Conservation (phyloP, 2,888 invertebrate genomes). For the Drosophila atripex region DNA sequence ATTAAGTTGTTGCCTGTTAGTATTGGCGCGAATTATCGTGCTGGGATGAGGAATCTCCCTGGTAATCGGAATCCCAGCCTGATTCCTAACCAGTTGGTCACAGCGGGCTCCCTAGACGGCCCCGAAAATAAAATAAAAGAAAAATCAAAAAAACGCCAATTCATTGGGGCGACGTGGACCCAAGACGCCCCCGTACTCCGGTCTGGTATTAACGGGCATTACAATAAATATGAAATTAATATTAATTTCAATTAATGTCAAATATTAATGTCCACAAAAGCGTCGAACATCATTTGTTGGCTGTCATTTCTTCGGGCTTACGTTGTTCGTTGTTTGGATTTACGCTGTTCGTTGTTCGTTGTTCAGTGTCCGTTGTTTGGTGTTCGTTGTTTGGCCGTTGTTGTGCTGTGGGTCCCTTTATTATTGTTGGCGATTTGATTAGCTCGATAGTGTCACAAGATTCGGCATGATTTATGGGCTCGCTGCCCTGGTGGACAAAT, state of each 20-base stretch:
- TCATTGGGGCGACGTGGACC: constrained; percentile 52
- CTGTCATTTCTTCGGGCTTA: constrained; percentile 55
- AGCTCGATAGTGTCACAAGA: constrained; percentile 82
- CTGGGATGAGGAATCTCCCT: constrained; percentile 60
- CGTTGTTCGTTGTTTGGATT: constrained; percentile 39
- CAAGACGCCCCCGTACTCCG: constrained; percentile 57
- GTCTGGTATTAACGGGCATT: constrained; percentile 64
- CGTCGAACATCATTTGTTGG: constrained; percentile 81
- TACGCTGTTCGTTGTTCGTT: constrained; percentile 48
- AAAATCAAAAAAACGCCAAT: constrained; percentile 67
- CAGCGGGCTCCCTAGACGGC: constrained; percentile 53
- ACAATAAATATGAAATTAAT: constrained; percentile 82
- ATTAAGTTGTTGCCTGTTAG: constrained; percentile 83
- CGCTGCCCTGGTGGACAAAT: constrained; percentile 34
- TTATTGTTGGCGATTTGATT: constrained; percentile 80
- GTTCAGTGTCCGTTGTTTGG: constrained; percentile 32
- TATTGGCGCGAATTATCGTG: constrained; percentile 80
- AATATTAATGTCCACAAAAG: constrained; percentile 81
- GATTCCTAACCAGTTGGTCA: constrained; percentile 64
- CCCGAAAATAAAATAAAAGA: neutral
- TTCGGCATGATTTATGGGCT: constrained; percentile 81
- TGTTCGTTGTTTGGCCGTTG: constrained; percentile 22
- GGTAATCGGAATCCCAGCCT: constrained; percentile 9
- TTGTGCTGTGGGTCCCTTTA: constrained; percentile 35
- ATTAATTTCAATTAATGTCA: constrained; percentile 83